Base-by-base conservation (phyloP, 2,797 vertebrate genomes). In the Micromesistius poutassou region DNA sequence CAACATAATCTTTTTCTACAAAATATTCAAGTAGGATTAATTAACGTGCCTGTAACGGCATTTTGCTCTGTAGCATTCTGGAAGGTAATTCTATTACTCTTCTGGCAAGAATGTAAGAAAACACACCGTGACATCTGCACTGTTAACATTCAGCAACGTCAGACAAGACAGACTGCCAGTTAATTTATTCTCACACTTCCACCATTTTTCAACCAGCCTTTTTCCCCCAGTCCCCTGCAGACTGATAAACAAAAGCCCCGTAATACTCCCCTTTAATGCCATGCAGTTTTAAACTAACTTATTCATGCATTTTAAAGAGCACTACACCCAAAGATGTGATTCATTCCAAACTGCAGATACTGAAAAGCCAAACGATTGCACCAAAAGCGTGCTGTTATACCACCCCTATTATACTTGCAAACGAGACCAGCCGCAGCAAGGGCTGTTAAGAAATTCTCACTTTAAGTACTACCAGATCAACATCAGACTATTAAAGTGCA, bases 111-210 rank as follows among this genome's bases (percentile, higher is more conserved):
- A 30, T 71, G 31, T 71, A 71, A 16, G 70, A 14, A 71, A 71
- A 33, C 70, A 71, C 70, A 33, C 13, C 30, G 13, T 30, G 70
- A 30, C 30, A 75, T 80, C 50, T 80, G 74, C 13, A 46, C 71
- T 19, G 70, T 75, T 35, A 31, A 71, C 74, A 31, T 71, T 36
- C 16, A 76, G 72, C 31, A 33, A 28, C 31, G n/a, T 73, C 25
- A 78, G 38, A 30, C 62, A 1, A 31, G 71, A 13, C 31, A 76
- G 22, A 74, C 77, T 72, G 28, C 30, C 73, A 31, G 75, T 36
- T 73, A 31, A 75, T 71, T 16, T 7, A 71, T 76, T 75, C 74
- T 62, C 42, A 71, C 4, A 40, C 77, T 77, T 80, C 76, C 74
- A 13, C 16, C 31, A 16, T 71, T 71, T 71, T 22, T 33, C 70